phyloP scores from a whole-genome alignment of 2,797 vertebrate genomes.

The Danio aesculapii region DNA sequence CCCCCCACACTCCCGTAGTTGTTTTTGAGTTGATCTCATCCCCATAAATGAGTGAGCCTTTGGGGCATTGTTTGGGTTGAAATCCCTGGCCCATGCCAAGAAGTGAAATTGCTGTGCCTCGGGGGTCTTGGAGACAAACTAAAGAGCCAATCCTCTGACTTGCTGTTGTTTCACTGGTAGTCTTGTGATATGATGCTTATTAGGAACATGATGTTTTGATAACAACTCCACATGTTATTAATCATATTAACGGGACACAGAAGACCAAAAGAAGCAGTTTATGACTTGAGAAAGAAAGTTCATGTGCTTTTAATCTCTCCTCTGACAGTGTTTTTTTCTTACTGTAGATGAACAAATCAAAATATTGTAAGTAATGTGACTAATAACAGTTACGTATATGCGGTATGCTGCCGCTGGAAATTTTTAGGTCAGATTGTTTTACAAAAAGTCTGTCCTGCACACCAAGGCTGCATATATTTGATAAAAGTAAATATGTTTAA shows the following conservation, averaged over 20 bases:
- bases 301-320: background rate
- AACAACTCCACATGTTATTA: slow-evolving; percentile 30
- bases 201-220: slow-evolving; percentile 48
- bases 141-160: slow-evolving; percentile 46
- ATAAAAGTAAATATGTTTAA: background rate
- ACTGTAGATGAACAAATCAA: background rate
- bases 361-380: background rate
- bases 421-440: background rate
- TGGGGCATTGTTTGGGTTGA: slow-evolving; percentile 88
- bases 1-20: slow-evolving; percentile 34
- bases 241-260: slow-evolving; percentile 22
- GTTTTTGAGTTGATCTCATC: slow-evolving; percentile 53
- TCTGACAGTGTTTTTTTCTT: background rate
- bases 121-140: slow-evolving; percentile 38
- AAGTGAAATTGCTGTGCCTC: slow-evolving; percentile 83
- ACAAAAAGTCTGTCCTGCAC: background rate
- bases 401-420: background rate
- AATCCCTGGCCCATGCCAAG: slow-evolving; percentile 83
- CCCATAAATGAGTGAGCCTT: slow-evolving; percentile 75
- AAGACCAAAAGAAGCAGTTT: background rate
- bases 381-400: background rate
- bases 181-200: slow-evolving; percentile 52
- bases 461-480: background rate
- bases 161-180: slow-evolving; percentile 51
- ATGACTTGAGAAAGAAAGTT: background rate